These are phyloP conservation scores for Eristalis arbustorum DNA, from an alignment of 2,888 invertebrate species.

Conservation along the genomic window DNA sequence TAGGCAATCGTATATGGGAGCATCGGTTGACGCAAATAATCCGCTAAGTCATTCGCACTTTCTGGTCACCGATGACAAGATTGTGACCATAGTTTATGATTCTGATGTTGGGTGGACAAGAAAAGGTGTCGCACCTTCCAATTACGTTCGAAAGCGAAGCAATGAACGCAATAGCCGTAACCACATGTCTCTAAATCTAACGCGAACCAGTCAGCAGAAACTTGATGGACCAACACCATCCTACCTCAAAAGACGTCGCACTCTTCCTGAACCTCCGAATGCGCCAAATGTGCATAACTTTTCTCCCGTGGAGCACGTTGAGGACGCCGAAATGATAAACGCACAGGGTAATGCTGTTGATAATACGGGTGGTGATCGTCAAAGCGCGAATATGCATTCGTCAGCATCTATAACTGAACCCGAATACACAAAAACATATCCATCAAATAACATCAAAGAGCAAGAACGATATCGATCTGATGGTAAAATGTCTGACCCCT, in stretches of 20 bases:
- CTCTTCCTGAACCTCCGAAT: conserved; percentile 78
- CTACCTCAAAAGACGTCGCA: conserved; percentile 77
- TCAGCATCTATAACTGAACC: conserved; percentile 71
- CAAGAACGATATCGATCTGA: conserved; percentile 73
- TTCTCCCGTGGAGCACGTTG: conserved; percentile 76
- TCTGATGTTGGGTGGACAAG: conserved; percentile 81
- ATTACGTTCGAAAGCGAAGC: conserved; percentile 76
- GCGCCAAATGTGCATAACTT: conserved; percentile 79
- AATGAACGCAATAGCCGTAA: conserved; percentile 73
- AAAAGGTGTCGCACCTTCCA: conserved; percentile 78
- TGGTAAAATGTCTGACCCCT: conserved; percentile 67
- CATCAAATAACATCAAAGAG: conserved; percentile 32
- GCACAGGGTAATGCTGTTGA: conserved; percentile 47
- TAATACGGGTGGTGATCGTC: conserved; percentile 35
- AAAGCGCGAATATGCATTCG: conserved; percentile 71
- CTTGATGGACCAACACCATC: conserved; percentile 78
- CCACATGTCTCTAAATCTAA: conserved; percentile 78
- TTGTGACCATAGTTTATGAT: conserved; percentile 80
- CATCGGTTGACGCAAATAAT: conserved; percentile 76
- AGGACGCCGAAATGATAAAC: conserved; percentile 70
- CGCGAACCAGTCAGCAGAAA: conserved; percentile 78
- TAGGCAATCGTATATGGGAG: conserved; percentile 79
- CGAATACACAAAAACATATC: conserved; percentile 27
- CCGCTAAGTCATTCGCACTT: conserved; percentile 80
- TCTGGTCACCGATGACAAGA: conserved; percentile 80